phyloP scores from a whole-genome alignment of 1,140 invertebrate species.

The Drosophila pallidifrons region DNA sequence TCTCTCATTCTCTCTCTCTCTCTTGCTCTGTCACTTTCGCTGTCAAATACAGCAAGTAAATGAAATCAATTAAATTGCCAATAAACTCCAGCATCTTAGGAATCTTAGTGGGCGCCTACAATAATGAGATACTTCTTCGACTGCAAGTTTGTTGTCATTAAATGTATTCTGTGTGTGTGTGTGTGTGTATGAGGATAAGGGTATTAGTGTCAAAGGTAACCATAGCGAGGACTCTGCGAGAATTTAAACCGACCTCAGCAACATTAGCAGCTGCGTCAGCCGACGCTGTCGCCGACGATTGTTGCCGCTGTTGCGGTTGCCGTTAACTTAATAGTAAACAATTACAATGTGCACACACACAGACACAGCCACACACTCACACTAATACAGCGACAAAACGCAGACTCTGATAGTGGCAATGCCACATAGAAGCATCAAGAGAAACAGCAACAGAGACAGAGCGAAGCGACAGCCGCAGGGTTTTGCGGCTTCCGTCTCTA shows the following conservation, averaged over 20 bases:
- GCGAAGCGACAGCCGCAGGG: slow-evolving; percentile 66
- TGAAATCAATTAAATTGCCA: slow-evolving; percentile 67
- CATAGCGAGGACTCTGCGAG: slow-evolving; percentile 58
- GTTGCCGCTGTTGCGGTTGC: slow-evolving; percentile 74
- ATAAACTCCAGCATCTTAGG: slow-evolving; percentile 40
- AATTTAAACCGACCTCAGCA: slow-evolving; percentile 52
- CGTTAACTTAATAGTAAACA: slow-evolving; percentile 83
- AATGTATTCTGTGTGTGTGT: slow-evolving; percentile 25
- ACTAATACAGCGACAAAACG: slow-evolving; percentile 9
- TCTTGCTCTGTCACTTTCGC: neutral
- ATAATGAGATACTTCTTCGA: slow-evolving; percentile 46
- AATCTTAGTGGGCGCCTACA: slow-evolving; percentile 37
- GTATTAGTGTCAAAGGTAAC: slow-evolving; percentile 75
- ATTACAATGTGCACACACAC: slow-evolving; percentile 55
- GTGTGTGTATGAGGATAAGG: slow-evolving; percentile 29
- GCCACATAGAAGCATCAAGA: too few species aligned
- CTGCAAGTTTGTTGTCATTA: too few species aligned
- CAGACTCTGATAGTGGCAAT: slow-evolving; percentile 25
- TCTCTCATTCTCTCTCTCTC: neutral
- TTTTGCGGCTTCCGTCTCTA: slow-evolving; percentile 44
- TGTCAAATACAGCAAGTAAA: slow-evolving; percentile 36
- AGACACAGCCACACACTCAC: slow-evolving; percentile 16
- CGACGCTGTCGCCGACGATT: slow-evolving; percentile 49
- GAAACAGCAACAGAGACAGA: neutral
- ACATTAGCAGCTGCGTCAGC: slow-evolving; percentile 30